Evolutionary conservation across 2,888 invertebrate species (phyloP), one percentile per base, ranked within the genome.

Genomic region (Fragum whitleyi): DNA sequence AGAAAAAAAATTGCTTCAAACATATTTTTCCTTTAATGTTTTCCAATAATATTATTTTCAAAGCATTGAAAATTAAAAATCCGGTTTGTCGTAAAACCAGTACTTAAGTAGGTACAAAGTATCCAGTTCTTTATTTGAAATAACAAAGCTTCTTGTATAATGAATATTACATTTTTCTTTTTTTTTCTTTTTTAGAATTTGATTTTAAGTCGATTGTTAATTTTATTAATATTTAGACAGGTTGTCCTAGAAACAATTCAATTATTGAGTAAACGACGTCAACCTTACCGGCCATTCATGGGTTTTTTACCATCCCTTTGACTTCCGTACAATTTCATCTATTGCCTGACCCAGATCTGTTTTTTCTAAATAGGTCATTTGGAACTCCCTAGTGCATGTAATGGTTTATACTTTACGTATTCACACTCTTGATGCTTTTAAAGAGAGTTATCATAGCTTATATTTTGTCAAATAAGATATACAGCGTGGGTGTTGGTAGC

Each of bases 391-490:
- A 61, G 28, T 61, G 61, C 61, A 32, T 29, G 32, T 32, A 29
- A n/a, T 23, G 28, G 28, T 19, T 32, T 26, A 19, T 61, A 28
- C 28, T 59, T 59, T 26, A 26, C 28, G 61, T 32, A 61, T 61
- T 61, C 32, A 61, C 61, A 61, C 61, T 61, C 32, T 32, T 29
- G 19, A 61, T 36, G 32, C 32, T 36, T 36, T 36, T 47, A 47
- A 47, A 9, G n/a, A 9, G 7, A 9, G 47, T 47, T 47, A 47
- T 47, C 47, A n/a, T 47, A 47, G 16, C 47, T 47, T 47, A 14
- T 9, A 47, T 14, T 47, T 3, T 47, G 47, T 47, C 47, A 47
- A 47, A 2, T 47, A 3, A 36, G 14, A 36, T 9, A 9, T 36
- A 3, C 32, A 47, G 47, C 47, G 47, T 47, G 47, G 47, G 47